Conservation (phyloP, 2,797 vertebrate genomes). For the Cynopterus sphinx region DNA sequence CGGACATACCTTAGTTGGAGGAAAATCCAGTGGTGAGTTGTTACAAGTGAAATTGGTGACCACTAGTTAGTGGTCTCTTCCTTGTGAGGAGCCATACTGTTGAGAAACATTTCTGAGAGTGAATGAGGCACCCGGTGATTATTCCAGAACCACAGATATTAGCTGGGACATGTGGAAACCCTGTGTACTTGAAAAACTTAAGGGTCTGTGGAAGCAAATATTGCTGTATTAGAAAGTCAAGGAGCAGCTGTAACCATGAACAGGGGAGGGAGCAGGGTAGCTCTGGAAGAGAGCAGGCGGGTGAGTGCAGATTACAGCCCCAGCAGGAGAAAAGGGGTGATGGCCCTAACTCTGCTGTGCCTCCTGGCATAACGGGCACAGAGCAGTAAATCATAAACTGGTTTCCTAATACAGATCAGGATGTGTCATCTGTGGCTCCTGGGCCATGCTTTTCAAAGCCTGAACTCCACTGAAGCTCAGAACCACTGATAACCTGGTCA, state of each 20-base stretch:
- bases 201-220: neutral
- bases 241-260: neutral
- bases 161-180: neutral
- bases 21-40: neutral
- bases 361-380: neutral
- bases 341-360: accelerated
- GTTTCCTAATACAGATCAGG: neutral
- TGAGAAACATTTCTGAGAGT: neutral
- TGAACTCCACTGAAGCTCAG: neutral
- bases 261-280: neutral
- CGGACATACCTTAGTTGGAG: neutral
- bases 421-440: neutral
- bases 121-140: accelerated
- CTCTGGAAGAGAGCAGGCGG: neutral
- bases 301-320: too few relatives aligned
- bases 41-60: neutral
- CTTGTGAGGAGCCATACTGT: neutral
- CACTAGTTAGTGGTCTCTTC: neutral
- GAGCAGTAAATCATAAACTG: neutral
- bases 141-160: neutral
- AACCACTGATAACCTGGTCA: neutral
- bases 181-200: neutral
- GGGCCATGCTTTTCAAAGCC: neutral
- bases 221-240: neutral
- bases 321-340: accelerated